Evolutionary conservation across 2,797 vertebrate species (phyloP).

Genomic region (Toxotes lorentzi): DNA sequence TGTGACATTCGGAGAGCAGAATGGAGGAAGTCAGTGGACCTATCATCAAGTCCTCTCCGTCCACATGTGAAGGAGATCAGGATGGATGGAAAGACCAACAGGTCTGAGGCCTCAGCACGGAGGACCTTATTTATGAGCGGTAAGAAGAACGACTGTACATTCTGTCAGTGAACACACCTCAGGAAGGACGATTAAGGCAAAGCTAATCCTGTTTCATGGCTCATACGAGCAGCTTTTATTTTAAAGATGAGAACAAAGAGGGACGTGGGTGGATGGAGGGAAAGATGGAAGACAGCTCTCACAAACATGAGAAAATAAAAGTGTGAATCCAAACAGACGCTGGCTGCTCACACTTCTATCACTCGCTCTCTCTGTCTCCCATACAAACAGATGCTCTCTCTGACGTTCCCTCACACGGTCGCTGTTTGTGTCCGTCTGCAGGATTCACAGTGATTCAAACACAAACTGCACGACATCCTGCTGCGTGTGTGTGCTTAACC

Average conservation of each 20-base stretch:
- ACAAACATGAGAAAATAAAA: not conserved
- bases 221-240: too few species aligned
- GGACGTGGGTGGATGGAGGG: not conserved
- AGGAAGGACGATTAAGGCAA: too few species aligned
- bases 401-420: slow-evolving; percentile 1
- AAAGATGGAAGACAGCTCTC: not conserved
- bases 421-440: slow-evolving; percentile 7
- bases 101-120: too few species aligned
- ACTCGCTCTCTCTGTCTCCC: not conserved
- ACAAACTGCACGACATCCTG: not conserved
- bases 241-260: not conserved
- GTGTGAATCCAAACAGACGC: slow-evolving; percentile 39
- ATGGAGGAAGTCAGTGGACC: too few species aligned
- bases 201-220: too few species aligned
- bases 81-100: too few species aligned
- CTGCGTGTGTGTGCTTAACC: slow-evolving; percentile 7
- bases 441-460: not conserved
- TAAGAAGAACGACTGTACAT: too few species aligned
- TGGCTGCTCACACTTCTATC: not conserved
- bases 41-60: too few species aligned
- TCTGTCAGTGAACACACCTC: too few species aligned
- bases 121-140: too few species aligned
- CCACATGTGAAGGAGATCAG: too few species aligned
- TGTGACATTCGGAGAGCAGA: too few species aligned
- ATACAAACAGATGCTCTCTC: slow-evolving; percentile 40